Conservation (phyloP, 2,797 vertebrate species). For the Gorsachius magnificus region DNA sequence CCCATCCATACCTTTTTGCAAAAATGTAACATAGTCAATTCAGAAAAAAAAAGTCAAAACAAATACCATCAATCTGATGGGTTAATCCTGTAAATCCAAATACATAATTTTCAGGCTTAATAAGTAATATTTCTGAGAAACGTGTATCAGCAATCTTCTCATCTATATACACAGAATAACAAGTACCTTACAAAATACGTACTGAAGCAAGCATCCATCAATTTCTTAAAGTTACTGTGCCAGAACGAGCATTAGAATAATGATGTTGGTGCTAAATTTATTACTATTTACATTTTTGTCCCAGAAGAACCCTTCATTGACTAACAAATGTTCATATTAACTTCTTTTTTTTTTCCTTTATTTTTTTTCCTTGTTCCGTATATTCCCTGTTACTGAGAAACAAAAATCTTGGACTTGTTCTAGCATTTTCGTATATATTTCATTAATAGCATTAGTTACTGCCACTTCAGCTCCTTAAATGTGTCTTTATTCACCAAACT, state of each 20-base stretch:
- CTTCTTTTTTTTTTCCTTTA: neutral
- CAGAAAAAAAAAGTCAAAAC: neutral
- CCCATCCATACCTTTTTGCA: neutral
- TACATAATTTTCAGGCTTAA: neutral
- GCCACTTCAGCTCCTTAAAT: neutral
- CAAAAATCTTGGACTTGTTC: neutral
- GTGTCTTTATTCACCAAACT: neutral
- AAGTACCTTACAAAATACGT: neutral
- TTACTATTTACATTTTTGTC: neutral
- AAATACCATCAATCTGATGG: neutral
- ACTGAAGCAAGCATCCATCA: neutral
- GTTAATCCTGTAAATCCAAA: neutral
- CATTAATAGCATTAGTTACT: neutral
- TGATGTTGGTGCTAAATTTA: neutral
- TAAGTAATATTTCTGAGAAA: neutral
- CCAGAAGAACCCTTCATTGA: neutral
- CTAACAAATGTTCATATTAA: neutral
- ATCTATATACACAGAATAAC: neutral
- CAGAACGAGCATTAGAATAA: neutral
- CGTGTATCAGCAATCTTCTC: neutral
- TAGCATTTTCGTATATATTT: neutral
- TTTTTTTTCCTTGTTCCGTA: neutral
- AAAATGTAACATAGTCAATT: neutral
- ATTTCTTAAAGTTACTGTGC: neutral
- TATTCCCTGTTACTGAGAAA: neutral